Percentiles rank a stretch among this genome's conserved stretches.
Evolutionary conservation across 2,888 invertebrate genomes (phyloP).

Genomic region (Brenthis daphne): DNA sequence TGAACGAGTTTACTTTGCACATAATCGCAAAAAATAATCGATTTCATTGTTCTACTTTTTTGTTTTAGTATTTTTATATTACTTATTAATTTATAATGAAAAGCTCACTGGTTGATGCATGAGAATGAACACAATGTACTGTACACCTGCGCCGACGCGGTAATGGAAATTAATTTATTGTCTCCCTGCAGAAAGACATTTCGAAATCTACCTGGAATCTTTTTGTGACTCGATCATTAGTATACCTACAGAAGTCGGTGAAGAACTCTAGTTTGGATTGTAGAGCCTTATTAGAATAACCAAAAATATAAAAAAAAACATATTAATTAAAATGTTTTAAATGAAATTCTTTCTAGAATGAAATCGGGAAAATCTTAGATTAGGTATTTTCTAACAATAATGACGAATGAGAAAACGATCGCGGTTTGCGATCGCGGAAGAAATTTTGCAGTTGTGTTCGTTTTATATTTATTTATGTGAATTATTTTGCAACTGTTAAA

Average conservation of each 20-base stretch:
- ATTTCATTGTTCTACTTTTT: too few relatives aligned
- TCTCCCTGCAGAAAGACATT: conserved; percentile 14
- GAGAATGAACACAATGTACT: conserved; percentile 53
- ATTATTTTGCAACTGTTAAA: not conserved
- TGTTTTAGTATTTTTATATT: too few relatives aligned
- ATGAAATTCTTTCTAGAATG: too few relatives aligned
- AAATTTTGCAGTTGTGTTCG: not conserved
- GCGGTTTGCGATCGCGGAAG: conserved; percentile 2
- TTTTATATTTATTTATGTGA: not conserved
- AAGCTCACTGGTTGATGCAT: conserved; percentile 43
- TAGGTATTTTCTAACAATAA: not conserved
- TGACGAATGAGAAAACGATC: conserved; percentile 4
- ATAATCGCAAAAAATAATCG: too few relatives aligned
- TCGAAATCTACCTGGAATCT: conserved; percentile 34
- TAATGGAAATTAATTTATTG: conserved; percentile 36
- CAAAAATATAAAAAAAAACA: too few relatives aligned
- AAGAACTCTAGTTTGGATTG: too few relatives aligned
- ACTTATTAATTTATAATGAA: not conserved
- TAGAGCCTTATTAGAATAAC: too few relatives aligned
- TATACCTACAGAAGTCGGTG: too few relatives aligned
- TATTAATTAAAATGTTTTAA: too few relatives aligned
- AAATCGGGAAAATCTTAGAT: too few relatives aligned
- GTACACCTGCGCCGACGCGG: conserved; percentile 48
- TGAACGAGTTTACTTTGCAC: too few relatives aligned
- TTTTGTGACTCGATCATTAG: not conserved